Base-by-base conservation (phyloP, 2,113 vertebrate genomes). In the Nothocercus julius region DNA sequence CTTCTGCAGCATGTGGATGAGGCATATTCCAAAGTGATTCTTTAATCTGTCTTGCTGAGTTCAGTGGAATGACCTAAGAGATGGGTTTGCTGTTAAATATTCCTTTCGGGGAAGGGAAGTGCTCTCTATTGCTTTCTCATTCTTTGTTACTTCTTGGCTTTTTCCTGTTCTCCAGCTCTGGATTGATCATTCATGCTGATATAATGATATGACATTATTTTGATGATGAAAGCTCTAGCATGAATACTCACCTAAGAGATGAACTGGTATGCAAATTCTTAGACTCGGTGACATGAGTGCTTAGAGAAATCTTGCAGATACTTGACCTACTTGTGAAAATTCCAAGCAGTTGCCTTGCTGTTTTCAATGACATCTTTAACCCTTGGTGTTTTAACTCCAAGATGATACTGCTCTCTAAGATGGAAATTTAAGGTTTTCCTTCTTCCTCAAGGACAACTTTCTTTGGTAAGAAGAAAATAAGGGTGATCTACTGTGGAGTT, bases 241-340 rank as follows among this genome's bases (percentile, higher is more conserved):
- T 45, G 79, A 93, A 90, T 68, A 76, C 28, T 69, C 70, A 90
- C 18, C 45, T 27, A 83, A 86, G 63, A 56, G 59, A 69, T 75
- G 56, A 96, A 45, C 59, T 86, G 49, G 30, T 89, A 92, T 85
- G 70, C 40, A 94, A 89, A 92, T 85, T 73, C 45, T 83, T 81
- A 51, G 42, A 61, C 34, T 86, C 1, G 0, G 53, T 87, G 70
- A 42, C 58, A 76, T 19, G 19, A 79, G 75, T 11, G 14, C 42
- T 73, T 84, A 58, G 32, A 92, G 59, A 95, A 94, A 87, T 59
- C 66, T 64, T 76, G 5, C 7, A 59, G 59, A 63, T 68, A 54
- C 32, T 80, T 78, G 53, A 59, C 18, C 80, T 85, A 16, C 44
- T 89, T 87, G 72, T 8, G 36, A 72, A 92, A 90, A 64, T 18